These are phyloP conservation scores for Phyto melanocephala DNA, from an alignment of 2,888 invertebrate species.

Conservation along the genomic window DNA sequence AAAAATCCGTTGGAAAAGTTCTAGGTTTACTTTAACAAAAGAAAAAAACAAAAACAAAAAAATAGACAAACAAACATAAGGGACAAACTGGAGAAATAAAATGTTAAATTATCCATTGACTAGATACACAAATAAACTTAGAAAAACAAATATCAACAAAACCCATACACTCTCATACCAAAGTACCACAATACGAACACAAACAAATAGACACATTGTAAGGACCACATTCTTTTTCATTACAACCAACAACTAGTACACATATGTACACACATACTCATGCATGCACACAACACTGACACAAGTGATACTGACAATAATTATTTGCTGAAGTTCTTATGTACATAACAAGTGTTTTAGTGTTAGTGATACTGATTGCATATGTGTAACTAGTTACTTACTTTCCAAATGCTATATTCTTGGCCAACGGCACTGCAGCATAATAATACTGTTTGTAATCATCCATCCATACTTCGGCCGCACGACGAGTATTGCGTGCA, in stretches of 20 bases:
- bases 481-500: slow-evolving; percentile 95
- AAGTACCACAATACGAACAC: neutral
- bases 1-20: too few relatives aligned
- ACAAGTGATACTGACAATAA: neutral
- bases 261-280: neutral
- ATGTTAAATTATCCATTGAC: slow-evolving; percentile 42
- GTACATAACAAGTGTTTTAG: neutral
- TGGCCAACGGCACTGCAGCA: slow-evolving; percentile 92
- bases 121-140: slow-evolving; percentile 28
- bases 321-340: neutral
- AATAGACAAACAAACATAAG: slow-evolving; percentile 33
- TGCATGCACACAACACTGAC: neutral
- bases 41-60: neutral
- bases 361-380: slow-evolving; percentile 4
- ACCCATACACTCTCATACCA: neutral
- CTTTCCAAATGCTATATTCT: slow-evolving; percentile 94
- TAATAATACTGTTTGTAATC: slow-evolving; percentile 98
- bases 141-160: neutral
- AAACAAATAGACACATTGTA: neutral
- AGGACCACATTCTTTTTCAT: neutral
- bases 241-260: neutral
- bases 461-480: slow-evolving; percentile 99
- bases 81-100: slow-evolving; percentile 1
- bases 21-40: too few relatives aligned
- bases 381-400: slow-evolving; percentile 77